Base-by-base conservation (phyloP, 1,140 invertebrate species). In the Diprion similis region DNA sequence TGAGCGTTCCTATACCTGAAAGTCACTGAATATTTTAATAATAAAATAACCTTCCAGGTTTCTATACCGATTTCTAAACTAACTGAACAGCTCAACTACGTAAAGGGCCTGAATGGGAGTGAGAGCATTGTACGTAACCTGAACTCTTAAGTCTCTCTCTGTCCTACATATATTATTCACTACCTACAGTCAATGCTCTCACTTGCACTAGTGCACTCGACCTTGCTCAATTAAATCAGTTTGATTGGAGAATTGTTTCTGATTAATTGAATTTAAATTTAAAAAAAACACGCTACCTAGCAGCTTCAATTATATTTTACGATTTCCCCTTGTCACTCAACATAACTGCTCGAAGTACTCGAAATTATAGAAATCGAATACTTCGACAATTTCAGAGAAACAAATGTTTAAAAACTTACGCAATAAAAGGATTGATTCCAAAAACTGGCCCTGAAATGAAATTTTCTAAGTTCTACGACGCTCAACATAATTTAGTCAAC, bases 51-150 rank as follows among this genome's bases (percentile, higher is more conserved):
- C 48, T 51, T 51, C 48, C 48, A 15, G 48, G 48, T 51, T 15
- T 51, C 48, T 51, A 51, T 15, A 51, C 48, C 48, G 48, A 51
- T 51, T 51, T n/a, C 9, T 51, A 51, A 51, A 51, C 48, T 51
- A 51, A 8, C 48, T 51, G 48, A 51, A 51, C 48, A 51, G 48
- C 15, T 51, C 48, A 15, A 51, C 9, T 51, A 51, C 48, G 48
- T 51, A 15, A 51, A 51, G 8, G 48, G 9, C 48, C 9, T 51
- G 48, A 51, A 15, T 51, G 48, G 9, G 48, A 51, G 48, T 51
- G 48, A 51, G 48, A 51, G 48, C 48, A 51, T 51, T 51, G 48
- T 51, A 51, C 48, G 48, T 51, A 51, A 51, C 48, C 48, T 51
- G 48, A 15, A 51, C 8, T 15, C 48, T 51, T 8, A 15, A 51